Percentiles rank a stretch among this genome's conserved stretches.
Evolutionary conservation across 2,888 invertebrate species (phyloP).

Genomic region (Axea sp.): DNA sequence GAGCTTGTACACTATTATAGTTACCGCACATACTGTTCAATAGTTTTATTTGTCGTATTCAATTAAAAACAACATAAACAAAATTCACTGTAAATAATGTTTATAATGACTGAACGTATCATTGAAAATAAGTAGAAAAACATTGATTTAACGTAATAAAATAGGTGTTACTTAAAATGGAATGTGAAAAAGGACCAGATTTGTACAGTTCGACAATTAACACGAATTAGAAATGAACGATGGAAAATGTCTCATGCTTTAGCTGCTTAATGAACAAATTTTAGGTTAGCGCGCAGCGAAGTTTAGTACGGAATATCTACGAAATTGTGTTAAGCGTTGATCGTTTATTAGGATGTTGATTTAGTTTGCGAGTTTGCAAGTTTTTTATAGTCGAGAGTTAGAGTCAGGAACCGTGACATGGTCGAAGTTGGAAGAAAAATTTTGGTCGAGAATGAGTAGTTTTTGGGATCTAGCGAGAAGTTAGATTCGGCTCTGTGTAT

Average conservation of each 20-base stretch:
- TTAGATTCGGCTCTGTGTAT: constrained; percentile 8
- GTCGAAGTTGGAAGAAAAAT: constrained; percentile 27
- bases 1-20: no score
- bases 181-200: constrained; percentile 17
- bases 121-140: no score
- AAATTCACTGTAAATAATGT: no score
- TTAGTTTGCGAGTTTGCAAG: constrained; percentile 55
- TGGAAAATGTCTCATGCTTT: constrained; percentile 46
- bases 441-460: constrained; percentile 15
- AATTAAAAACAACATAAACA: no score
- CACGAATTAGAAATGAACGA: constrained; percentile 49
- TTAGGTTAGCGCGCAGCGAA: constrained; percentile 51
- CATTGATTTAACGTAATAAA: no score
- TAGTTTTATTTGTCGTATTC: no score
- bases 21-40: no score
- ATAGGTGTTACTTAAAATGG: constrained; percentile 35
- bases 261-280: constrained; percentile 59
- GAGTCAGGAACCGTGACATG: constrained; percentile 31
- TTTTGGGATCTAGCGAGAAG: constrained; percentile 27
- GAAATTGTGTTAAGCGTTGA: constrained; percentile 54
- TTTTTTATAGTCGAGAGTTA: constrained; percentile 43
- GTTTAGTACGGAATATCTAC: constrained; percentile 49
- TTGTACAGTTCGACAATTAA: constrained; percentile 56
- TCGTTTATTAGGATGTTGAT: constrained; percentile 61
- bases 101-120: no score